phyloP scores from a whole-genome alignment of 2,113 vertebrate species.

The Sus scrofa region T2T-Sscrofa CM000818.6:81206001-81206500 shows the following conservation, averaged over 20 bases:
- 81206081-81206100: too few species aligned
- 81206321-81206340: not conserved
- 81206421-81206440: not conserved
- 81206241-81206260: not conserved
- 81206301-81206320: not conserved
- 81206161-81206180: not conserved
- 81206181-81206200: not conserved
- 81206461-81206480: not conserved
- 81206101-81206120: not conserved
- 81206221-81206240: not conserved
- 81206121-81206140: not conserved
- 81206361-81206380: not conserved
- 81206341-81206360: not conserved
- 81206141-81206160: not conserved
- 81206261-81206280: not conserved
- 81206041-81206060: not conserved
- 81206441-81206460: not conserved
- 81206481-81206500: too few species aligned
- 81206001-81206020: not conserved
- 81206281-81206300: not conserved
- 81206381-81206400: not conserved
- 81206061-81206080: too few species aligned
- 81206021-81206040: not conserved
- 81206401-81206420: not conserved
- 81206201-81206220: not conserved